Evolutionary conservation across 2,113 vertebrate genomes (phyloP), one percentile per base, ranked within the genome.

Genomic region (Aspidoscelis tigris): DNA sequence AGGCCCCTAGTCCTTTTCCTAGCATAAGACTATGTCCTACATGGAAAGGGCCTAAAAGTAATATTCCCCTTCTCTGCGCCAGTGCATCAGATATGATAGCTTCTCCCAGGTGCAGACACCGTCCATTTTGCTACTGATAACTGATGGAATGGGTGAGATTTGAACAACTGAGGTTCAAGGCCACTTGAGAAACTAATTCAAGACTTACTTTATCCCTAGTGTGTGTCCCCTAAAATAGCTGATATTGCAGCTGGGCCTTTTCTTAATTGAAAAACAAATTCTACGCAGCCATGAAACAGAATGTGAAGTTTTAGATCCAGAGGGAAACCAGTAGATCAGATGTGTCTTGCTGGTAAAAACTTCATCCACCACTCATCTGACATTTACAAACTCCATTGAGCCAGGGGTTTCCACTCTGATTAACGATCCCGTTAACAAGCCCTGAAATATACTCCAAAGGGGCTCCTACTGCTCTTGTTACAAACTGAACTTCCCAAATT

Each of bases 191-290:
- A 78, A 47, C 24, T 33, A 73, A 6, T 44, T 39, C 50, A 84
- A 41, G 20, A 64, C 26, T 83, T 66, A 66, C n/a, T 4, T 76
- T 22, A 69, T 76, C 64, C n/a, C 81, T 24, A 66, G 64, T 16
- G 73, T 16, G 73, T 47, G 44, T 84, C 72, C 43, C 14, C 55
- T 66, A 81, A 89, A 87, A 89, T 76, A 82, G 64, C 87, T 85
- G 66, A 89, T 92, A 93, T 92, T 90, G 82, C 88, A 91, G 88
- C 26, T 93, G 88, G 91, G 89, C 70, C 64, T 58, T 84, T n/a
- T 91, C 58, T 93, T 89, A 92, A 92, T 75, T 83, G 85, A 81
- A 16, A 61, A 61, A 61, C 91, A 89, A 89, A 92, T 55, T 93
- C 80, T 85, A 91, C 81, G 85, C 84, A 89, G 88, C 55, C 89